phyloP scores from a whole-genome alignment of 2,888 invertebrate species.

The Drosophila ezoana region DNA sequence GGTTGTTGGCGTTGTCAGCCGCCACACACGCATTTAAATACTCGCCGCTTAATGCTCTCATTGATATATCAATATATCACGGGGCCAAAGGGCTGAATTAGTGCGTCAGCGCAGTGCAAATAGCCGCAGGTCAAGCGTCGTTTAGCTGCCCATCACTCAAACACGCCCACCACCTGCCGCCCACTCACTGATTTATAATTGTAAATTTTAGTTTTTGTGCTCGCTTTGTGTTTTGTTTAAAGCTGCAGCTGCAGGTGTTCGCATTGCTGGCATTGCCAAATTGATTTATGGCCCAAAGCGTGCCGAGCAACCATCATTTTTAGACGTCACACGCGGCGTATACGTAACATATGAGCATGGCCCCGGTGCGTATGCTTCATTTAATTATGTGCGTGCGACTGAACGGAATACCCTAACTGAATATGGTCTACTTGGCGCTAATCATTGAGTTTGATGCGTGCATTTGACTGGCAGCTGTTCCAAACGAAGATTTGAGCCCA shows the following conservation, averaged over 20 bases:
- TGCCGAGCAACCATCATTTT: constrained; percentile 54
- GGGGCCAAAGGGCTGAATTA: constrained; percentile 56
- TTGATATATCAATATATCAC: constrained; percentile 55
- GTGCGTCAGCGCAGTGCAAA: constrained; percentile 48
- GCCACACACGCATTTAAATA: constrained; percentile 5
- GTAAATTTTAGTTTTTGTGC: constrained; percentile 17
- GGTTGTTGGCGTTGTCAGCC: constrained; percentile 43
- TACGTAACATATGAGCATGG: constrained; percentile 48
- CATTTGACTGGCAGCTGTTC: not conserved
- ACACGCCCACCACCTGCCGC: not conserved
- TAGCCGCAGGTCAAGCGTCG: constrained; percentile 34
- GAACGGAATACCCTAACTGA: constrained; percentile 6
- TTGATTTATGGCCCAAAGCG: constrained; percentile 60
- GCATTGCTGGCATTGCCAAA: constrained; percentile 39
- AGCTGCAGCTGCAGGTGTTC: constrained; percentile 52
- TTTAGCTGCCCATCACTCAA: constrained; percentile 12
- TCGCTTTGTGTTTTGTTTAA: constrained; percentile 3
- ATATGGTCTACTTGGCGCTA: not conserved
- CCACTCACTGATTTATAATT: constrained; percentile 31
- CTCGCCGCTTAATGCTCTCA: constrained; percentile 31
- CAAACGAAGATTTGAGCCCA: too few relatives aligned
- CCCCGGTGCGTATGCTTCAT: constrained; percentile 43
- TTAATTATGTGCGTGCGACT: constrained; percentile 53
- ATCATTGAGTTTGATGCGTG: not conserved
- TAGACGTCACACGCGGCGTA: constrained; percentile 45